These are phyloP conservation scores for Muscicapa striata DNA, from an alignment of 2,797 vertebrate species.

Conservation along the genomic window DNA sequence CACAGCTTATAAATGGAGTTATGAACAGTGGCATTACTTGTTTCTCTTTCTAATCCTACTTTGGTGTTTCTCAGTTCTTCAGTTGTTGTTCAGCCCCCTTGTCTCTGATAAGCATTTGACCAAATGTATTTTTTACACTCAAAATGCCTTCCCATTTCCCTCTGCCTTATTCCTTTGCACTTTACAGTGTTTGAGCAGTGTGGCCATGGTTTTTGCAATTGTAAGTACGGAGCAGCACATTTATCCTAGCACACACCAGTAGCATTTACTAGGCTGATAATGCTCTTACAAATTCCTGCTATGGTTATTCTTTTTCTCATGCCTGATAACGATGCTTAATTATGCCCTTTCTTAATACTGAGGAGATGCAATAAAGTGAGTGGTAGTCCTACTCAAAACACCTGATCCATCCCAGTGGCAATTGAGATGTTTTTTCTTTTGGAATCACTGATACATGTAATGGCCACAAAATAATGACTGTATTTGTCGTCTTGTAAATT, in stretches of 20 bases:
- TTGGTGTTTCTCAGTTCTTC: background rate
- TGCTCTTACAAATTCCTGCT: slow-evolving; percentile 17
- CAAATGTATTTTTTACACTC: background rate
- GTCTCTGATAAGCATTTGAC: background rate
- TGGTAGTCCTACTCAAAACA: background rate
- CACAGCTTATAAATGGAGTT: background rate
- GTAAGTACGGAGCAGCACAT: background rate
- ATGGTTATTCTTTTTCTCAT: slow-evolving; percentile 48
- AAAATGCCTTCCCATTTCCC: background rate
- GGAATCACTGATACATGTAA: background rate
- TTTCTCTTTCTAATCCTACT: background rate
- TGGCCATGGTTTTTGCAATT: background rate
- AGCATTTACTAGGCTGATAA: slow-evolving; percentile 27
- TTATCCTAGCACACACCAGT: background rate
- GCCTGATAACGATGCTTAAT: slow-evolving; percentile 17
- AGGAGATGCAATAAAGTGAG: background rate
- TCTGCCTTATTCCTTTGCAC: background rate
- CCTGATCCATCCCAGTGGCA: slow-evolving; percentile 9
- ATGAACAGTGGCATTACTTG: background rate
- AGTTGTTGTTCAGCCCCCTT: background rate
- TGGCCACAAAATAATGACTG: background rate
- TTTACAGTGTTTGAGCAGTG: background rate
- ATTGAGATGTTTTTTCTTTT: background rate
- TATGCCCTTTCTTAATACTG: background rate
- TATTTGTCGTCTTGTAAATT: slow-evolving; percentile 43